These are phyloP conservation scores for Thyatira batis DNA, from an alignment of 2,888 invertebrate species.

Conservation along the genomic window DNA sequence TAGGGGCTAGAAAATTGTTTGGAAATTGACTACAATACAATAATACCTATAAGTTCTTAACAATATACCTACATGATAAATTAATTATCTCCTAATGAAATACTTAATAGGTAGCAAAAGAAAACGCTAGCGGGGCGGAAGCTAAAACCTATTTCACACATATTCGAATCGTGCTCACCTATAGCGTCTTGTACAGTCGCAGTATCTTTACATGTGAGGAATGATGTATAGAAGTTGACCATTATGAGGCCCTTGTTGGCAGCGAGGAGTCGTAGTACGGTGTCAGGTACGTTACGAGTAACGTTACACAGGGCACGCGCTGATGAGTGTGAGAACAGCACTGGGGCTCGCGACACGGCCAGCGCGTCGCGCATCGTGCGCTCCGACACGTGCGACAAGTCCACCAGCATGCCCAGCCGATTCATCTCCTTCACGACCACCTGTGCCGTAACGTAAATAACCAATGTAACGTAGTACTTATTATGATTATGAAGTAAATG, in stretches of 20 bases:
- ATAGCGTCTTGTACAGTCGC: conserved; percentile 91
- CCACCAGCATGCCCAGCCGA: conserved; percentile 93
- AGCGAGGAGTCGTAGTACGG: conserved; percentile 86
- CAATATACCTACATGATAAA: no score
- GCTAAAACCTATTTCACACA: no score
- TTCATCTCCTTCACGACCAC: conserved; percentile 94
- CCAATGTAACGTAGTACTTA: no score
- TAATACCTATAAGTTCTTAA: no score
- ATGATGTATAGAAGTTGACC: conserved; percentile 93
- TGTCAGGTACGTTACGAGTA: conserved; percentile 91
- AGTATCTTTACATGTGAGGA: conserved; percentile 88
- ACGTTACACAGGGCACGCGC: conserved; percentile 91
- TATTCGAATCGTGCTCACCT: conserved; percentile 84
- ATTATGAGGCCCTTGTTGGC: conserved; percentile 92
- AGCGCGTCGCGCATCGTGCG: conserved; percentile 92
- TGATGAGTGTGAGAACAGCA: conserved; percentile 93
- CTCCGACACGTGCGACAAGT: conserved; percentile 90
- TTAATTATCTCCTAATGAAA: no score
- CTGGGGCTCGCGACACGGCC: conserved; percentile 89
- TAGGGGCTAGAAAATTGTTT: neutral
- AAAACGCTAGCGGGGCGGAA: no score
- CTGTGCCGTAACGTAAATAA: conserved; percentile 56
- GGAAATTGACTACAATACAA: no score
- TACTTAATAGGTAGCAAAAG: no score
- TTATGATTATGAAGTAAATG: no score